phyloP scores from a whole-genome alignment of 1,140 invertebrate genomes.

The Leptinotarsa undecemlineata region DNA sequence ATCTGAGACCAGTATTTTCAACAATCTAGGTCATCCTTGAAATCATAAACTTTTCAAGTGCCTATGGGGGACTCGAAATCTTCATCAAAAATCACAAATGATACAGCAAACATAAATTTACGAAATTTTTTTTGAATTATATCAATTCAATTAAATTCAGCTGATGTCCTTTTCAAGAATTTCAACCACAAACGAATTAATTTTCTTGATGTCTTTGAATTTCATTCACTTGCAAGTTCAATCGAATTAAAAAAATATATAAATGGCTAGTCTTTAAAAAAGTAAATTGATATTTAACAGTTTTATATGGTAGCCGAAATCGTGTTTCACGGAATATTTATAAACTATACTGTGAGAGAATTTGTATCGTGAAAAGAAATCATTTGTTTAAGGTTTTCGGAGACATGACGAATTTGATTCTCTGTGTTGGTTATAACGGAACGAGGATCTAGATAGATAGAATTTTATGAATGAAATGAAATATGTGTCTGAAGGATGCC shows the following conservation, averaged over 20 bases:
- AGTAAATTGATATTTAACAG: conserved; percentile 22
- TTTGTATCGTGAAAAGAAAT: conserved; percentile 1
- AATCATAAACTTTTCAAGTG: no score
- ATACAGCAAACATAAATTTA: no score
- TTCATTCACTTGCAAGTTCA: not conserved
- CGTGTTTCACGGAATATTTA: conserved; percentile 23
- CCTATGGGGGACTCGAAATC: no score
- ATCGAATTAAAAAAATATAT: not conserved
- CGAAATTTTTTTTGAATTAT: no score
- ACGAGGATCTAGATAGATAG: not conserved
- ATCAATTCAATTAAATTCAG: not conserved
- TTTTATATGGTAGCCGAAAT: conserved; percentile 23
- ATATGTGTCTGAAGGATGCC: not conserved
- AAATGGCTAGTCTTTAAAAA: conserved; percentile 5
- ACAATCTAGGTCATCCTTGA: no score
- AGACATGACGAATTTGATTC: conserved; percentile 14
- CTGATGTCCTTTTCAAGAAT: not conserved
- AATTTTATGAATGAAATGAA: conserved; percentile 8
- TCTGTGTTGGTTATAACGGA: conserved; percentile 12
- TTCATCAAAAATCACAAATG: no score
- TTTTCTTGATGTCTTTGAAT: not conserved
- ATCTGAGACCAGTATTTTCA: no score
- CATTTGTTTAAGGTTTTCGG: conserved; percentile 14
- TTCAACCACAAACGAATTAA: not conserved
- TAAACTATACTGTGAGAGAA: conserved; percentile 6